A percentile compares a stretch with the other conserved stretches of the same genome.
phyloP scores from a whole-genome alignment of 2,797 vertebrate species.

The Cyprinella venusta region DNA sequence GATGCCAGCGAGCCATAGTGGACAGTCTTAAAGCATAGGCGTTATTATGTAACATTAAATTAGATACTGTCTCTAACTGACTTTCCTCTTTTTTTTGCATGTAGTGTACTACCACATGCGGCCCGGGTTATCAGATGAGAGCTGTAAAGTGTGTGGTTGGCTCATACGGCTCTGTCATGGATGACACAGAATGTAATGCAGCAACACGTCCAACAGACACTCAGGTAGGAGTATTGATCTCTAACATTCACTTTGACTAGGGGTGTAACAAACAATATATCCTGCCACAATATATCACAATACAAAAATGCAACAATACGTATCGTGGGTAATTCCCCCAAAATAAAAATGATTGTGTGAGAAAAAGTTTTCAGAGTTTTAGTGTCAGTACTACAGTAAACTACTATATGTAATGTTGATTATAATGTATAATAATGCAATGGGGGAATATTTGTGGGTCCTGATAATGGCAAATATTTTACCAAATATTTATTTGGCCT shows the following conservation, averaged over 20 bases:
- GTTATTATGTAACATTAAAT: slow-evolving; percentile 4
- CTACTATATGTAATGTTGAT: too few relatives aligned
- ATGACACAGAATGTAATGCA: slow-evolving; percentile 94
- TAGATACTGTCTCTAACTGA: slow-evolving; percentile 7
- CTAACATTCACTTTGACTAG: neutral
- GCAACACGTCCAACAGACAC: slow-evolving; percentile 90
- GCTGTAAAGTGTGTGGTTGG: slow-evolving; percentile 93
- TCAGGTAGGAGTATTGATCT: slow-evolving; percentile 80
- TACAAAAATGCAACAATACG: too few relatives aligned
- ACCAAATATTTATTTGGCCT: too few relatives aligned
- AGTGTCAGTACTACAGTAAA: too few relatives aligned
- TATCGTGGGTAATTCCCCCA: too few relatives aligned
- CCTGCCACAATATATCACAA: too few relatives aligned
- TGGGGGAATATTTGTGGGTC: too few relatives aligned
- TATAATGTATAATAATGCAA: too few relatives aligned
- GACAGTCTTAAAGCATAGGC: neutral
- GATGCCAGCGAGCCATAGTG: neutral
- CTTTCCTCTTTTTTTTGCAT: slow-evolving; percentile 11
- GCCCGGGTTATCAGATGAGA: slow-evolving; percentile 94
- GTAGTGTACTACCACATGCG: slow-evolving; percentile 94
- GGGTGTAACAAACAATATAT: too few relatives aligned
- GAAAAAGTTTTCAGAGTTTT: too few relatives aligned
- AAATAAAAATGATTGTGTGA: too few relatives aligned
- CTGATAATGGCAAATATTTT: too few relatives aligned
- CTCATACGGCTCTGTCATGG: slow-evolving; percentile 87